These are phyloP conservation scores for Nesidiocoris tenuis DNA, from an alignment of 2,888 invertebrate species.

Conservation along the genomic window DNA sequence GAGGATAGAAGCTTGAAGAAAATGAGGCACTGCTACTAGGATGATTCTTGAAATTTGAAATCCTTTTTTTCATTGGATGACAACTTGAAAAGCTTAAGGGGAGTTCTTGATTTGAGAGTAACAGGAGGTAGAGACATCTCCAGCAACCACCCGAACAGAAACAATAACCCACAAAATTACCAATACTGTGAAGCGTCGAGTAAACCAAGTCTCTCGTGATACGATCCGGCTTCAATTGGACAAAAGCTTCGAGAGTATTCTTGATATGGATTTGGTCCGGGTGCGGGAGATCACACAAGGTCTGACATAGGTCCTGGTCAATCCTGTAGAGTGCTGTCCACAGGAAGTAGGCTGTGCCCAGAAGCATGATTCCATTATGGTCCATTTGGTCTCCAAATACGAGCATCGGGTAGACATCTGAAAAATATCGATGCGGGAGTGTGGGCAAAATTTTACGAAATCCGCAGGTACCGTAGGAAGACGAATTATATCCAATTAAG, in stretches of 20 bases:
- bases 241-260: conserved; percentile 32
- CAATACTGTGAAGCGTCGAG: conserved; percentile 23
- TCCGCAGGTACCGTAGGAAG: background rate
- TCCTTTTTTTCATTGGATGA: no score
- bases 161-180: no score
- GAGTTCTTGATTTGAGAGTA: no score
- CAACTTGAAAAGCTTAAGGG: no score
- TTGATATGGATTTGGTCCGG: conserved; percentile 24
- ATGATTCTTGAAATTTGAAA: no score
- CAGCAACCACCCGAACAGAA: no score
- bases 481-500: background rate
- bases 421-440: background rate
- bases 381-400: conserved; percentile 2
- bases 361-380: conserved; percentile 9
- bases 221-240: conserved; percentile 2
- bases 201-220: conserved; percentile 36
- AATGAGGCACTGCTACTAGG: no score
- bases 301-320: conserved; percentile 30
- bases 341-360: conserved; percentile 35
- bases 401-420: conserved; percentile 8
- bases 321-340: conserved; percentile 35
- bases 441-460: background rate
- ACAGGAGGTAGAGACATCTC: no score
- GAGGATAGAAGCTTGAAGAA: no score
- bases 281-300: conserved; percentile 28